Evolutionary conservation across 2,888 invertebrate species (phyloP).

Genomic region (Syrista parreyssii): DNA sequence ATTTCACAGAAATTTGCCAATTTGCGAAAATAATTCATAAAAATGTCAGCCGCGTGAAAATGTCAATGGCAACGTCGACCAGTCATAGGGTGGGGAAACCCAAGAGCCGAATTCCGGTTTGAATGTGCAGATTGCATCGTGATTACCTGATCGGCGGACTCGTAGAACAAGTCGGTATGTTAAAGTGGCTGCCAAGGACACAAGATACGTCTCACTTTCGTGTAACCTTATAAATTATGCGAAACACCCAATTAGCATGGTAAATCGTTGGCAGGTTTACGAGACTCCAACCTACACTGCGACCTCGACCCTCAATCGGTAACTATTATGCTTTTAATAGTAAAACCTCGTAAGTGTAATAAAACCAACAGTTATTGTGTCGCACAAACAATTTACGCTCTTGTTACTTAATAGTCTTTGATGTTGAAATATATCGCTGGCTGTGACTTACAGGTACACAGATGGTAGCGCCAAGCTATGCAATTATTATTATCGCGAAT

Average conservation of each 20-base stretch:
- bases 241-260: conserved; percentile 45
- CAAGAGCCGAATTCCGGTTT: too few species aligned
- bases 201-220: conserved; percentile 17
- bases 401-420: neutral
- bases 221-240: conserved; percentile 41
- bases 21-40: too few species aligned
- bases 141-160: neutral
- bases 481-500: neutral
- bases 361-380: neutral
- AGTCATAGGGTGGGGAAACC: too few species aligned
- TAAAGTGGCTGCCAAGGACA: neutral
- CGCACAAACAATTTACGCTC: neutral
- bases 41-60: too few species aligned
- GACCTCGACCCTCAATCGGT: neutral
- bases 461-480: neutral
- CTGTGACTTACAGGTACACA: neutral
- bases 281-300: neutral
- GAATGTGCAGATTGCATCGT: too few species aligned
- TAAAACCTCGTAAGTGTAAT: neutral
- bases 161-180: neutral
- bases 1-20: too few species aligned
- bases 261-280: conserved; percentile 23
- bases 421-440: neutral
- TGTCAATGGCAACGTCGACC: too few species aligned
- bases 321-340: neutral